Base-by-base conservation (phyloP, 2,888 invertebrate genomes). In the Conomelus anceps region DNA sequence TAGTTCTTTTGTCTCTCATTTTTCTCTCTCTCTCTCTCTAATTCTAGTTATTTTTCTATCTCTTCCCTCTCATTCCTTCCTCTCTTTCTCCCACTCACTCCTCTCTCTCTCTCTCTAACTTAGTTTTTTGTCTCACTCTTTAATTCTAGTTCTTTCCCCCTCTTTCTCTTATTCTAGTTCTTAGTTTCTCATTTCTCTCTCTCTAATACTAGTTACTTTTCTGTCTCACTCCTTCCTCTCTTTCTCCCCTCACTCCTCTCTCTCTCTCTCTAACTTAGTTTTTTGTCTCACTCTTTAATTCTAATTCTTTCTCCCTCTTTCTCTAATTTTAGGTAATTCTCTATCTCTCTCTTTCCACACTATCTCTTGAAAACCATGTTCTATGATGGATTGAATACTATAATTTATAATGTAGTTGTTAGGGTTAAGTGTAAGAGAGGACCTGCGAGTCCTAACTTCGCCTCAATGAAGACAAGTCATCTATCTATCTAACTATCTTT, bases 11-110 rank as follows among this genome's bases (percentile, higher is more conserved):
- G 89, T 85, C 90, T 90, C 91, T 91, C 91, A 91, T 91, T 91
- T 91, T 91, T 91, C 90, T 90, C 91, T 91, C 91, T 92, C 92
- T 92, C 92, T 92, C 92, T 92, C 6, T 26, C 4, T 11, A 26
- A 17, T 9, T 17, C 7, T 41, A 13, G 13, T 13, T 4, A 7
- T 13, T 41, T 13, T 41, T 41, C 7, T 41, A 41, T n/a, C 41
- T 41, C 41, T 41, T 41, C 41, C n/a, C n/a, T n/a, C n/a, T n/a
- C n/a, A n/a, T n/a, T n/a, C n/a, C n/a, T n/a, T 41, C 17, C 3
- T 41, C 17, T 17, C 13, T 41, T 41, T 41, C 41, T 41, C 41
- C 41, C 41, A 17, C 7, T 20, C 17, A 3, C 41, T 41, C 17
- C 7, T 41, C n/a, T 17, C 17, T 34, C 1, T 34, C 13, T 17